Conservation (phyloP, 1,140 invertebrate genomes). For the Neotoxoptera formosana region DNA sequence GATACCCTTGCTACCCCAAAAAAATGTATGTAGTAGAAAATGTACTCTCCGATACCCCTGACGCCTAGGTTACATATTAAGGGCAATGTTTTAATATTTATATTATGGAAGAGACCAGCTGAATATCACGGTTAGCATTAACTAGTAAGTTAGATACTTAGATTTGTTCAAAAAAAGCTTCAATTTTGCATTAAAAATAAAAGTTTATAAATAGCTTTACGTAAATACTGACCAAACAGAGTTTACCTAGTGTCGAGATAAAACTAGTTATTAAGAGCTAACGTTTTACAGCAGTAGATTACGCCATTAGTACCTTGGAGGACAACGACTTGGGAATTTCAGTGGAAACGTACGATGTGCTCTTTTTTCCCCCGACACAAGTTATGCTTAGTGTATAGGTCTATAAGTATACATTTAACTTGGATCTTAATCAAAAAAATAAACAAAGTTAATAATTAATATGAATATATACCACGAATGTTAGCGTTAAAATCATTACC, state of each 20-base stretch:
- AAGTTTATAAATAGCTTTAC: background rate
- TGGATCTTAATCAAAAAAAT: background rate
- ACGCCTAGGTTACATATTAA: no score
- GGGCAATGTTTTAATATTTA: no score
- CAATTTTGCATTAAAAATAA: background rate
- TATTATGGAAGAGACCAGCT: no score
- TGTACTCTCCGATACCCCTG: no score
- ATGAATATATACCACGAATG: background rate
- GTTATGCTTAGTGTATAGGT: background rate
- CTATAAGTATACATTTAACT: constrained; percentile 31
- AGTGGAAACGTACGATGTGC: background rate
- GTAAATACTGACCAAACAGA: background rate
- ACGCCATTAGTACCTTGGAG: background rate
- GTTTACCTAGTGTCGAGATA: background rate
- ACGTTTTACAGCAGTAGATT: background rate
- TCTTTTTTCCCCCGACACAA: background rate
- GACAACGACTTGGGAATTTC: background rate
- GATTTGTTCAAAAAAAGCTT: background rate
- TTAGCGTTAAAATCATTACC: background rate
- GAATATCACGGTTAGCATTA: no score
- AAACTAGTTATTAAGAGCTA: background rate
- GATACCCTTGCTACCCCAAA: no score
- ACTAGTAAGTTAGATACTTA: no score
- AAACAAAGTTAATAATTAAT: constrained; percentile 11
- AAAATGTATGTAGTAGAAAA: no score